Evolutionary conservation across 1,140 invertebrate genomes (phyloP).

Genomic region (Hormaphis cornu): DNA sequence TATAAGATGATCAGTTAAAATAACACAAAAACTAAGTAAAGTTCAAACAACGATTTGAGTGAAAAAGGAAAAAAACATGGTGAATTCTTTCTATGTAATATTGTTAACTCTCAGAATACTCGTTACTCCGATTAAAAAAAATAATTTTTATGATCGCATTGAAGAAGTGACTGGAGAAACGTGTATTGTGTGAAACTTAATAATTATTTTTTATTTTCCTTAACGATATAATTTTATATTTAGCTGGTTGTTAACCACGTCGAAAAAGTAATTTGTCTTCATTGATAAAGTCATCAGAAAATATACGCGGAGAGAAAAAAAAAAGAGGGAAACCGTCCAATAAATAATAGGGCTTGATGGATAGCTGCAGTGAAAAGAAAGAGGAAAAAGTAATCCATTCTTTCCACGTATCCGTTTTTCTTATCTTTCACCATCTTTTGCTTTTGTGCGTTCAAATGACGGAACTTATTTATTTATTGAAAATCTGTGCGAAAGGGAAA

Average conservation of each 20-base stretch:
- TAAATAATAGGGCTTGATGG: slow-evolving; percentile 5
- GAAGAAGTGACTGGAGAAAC: too few species aligned
- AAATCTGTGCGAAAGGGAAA: too few species aligned
- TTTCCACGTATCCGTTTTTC: background rate
- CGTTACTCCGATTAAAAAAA: too few species aligned
- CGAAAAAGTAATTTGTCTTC: slow-evolving; percentile 21
- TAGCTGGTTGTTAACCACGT: background rate
- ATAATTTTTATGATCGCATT: too few species aligned
- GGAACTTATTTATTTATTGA: background rate
- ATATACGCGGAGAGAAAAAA: background rate
- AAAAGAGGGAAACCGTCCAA: background rate
- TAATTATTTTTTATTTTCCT: background rate
- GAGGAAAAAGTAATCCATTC: slow-evolving; percentile 11
- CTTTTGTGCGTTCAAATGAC: background rate
- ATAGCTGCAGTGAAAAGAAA: background rate
- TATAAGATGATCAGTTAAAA: too few species aligned
- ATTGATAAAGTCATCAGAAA: slow-evolving; percentile 13
- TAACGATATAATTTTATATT: background rate
- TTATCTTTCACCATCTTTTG: background rate
- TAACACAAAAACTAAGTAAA: too few species aligned
- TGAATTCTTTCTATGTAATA: too few species aligned
- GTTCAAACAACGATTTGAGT: too few species aligned
- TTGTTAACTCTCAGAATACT: too few species aligned
- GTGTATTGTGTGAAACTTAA: background rate
- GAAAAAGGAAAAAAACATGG: too few species aligned